phyloP scores from a whole-genome alignment of 2,888 invertebrate species.

The Acleris sparsana region DNA sequence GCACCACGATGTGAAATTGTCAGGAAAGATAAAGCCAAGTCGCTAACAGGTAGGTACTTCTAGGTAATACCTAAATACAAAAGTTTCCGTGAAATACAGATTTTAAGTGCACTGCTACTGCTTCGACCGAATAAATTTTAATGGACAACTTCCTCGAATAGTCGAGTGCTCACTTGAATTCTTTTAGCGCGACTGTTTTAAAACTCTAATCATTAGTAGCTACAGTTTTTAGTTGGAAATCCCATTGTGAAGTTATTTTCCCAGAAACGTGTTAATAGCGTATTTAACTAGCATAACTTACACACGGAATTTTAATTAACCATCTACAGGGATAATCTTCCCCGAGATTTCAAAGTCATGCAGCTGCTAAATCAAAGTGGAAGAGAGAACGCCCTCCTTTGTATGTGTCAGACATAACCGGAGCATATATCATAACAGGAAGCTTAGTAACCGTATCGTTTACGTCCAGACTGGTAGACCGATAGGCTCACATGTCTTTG shows the following conservation, averaged over 20 bases:
- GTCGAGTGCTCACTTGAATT: slow-evolving; percentile 42
- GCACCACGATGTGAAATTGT: slow-evolving; percentile 23
- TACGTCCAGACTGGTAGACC: background rate
- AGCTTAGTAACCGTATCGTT: background rate
- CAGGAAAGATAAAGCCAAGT: slow-evolving; percentile 26
- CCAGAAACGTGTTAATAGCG: background rate
- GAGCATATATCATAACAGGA: background rate
- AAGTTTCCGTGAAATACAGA: slow-evolving; percentile 44
- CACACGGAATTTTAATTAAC: no score
- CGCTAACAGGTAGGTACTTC: slow-evolving; percentile 28
- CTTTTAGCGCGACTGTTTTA: slow-evolving; percentile 36
- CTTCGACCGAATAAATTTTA: slow-evolving; percentile 51
- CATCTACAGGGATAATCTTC: no score
- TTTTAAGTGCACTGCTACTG: slow-evolving; percentile 45
- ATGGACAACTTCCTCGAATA: slow-evolving; percentile 49
- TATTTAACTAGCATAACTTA: background rate
- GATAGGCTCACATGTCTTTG: no score
- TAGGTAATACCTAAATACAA: slow-evolving; percentile 37
- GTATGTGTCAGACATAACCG: background rate
- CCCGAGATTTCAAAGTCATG: no score
- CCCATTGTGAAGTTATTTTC: background rate
- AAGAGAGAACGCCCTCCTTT: no score
- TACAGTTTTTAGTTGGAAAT: slow-evolving; percentile 4
- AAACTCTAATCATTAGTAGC: slow-evolving; percentile 27
- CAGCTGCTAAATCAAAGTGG: no score